A percentile compares a stretch with the other conserved stretches of the same genome.
phyloP scores from a whole-genome alignment of 1,140 invertebrate genomes.

The Drosophila micromelanica region DNA sequence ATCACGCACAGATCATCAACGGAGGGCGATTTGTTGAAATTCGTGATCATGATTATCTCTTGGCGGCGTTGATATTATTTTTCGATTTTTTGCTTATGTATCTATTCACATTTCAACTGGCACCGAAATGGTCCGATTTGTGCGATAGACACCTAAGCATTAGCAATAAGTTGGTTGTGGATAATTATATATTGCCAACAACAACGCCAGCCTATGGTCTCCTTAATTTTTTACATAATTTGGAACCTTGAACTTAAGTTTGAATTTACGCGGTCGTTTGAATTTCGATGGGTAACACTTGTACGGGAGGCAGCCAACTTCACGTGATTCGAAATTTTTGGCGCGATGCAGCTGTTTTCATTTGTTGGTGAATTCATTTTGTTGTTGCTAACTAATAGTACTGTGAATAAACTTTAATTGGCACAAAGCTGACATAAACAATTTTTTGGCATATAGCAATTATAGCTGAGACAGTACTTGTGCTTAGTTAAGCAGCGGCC shows the following conservation, averaged over 20 bases:
- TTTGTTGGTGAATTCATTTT: slow-evolving; percentile 32
- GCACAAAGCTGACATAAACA: slow-evolving; percentile 72
- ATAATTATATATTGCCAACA: not conserved
- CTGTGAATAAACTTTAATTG: slow-evolving; percentile 63
- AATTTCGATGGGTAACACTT: slow-evolving; percentile 36
- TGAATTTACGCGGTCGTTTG: slow-evolving; percentile 1
- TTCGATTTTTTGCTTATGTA: slow-evolving; percentile 58
- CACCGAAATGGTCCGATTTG: slow-evolving; percentile 44
- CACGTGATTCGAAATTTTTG: slow-evolving; percentile 27
- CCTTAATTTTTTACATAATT: too few species aligned
- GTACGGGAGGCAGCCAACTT: slow-evolving; percentile 13
- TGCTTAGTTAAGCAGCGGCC: slow-evolving; percentile 4
- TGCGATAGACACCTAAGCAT: slow-evolving; percentile 28
- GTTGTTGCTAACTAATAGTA: slow-evolving; percentile 24
- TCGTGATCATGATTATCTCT: slow-evolving; percentile 48
- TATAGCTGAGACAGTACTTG: too few species aligned
- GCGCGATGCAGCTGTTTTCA: slow-evolving; percentile 44
- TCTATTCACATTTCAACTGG: slow-evolving; percentile 45
- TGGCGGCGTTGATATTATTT: slow-evolving; percentile 57
- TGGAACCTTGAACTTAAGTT: not conserved
- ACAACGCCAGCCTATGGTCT: not conserved
- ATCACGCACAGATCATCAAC: slow-evolving; percentile 70
- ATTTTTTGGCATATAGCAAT: slow-evolving; percentile 9
- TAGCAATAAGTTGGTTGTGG: not conserved
- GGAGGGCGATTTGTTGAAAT: slow-evolving; percentile 65